Percentiles rank a stretch among this genome's conserved stretches.
These are phyloP conservation scores for Criorhina ranunculi DNA, from an alignment of 2,888 invertebrate genomes.

Conservation along the genomic window DNA sequence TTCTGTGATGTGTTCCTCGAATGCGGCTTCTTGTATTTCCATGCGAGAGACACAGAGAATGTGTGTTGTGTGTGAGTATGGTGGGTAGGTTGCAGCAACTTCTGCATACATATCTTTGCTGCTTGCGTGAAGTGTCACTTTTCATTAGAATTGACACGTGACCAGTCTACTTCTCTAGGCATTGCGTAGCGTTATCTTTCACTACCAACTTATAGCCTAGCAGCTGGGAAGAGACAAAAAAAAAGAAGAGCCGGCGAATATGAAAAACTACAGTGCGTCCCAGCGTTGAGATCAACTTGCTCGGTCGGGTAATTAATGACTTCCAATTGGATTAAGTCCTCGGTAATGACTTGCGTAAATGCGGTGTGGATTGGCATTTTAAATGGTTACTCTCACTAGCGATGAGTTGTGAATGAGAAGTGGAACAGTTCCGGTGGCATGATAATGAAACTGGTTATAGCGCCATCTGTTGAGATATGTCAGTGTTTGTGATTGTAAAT, in stretches of 20 bases:
- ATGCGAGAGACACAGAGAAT: constrained; percentile 30
- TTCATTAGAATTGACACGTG: constrained; percentile 76
- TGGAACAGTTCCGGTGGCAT: constrained; percentile 71
- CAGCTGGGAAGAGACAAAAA: no score
- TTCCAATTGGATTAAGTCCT: constrained; percentile 75
- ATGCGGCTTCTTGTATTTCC: constrained; percentile 67
- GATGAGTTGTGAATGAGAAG: constrained; percentile 74
- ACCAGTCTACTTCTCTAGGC: constrained; percentile 53
- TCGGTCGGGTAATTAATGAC: constrained; percentile 70
- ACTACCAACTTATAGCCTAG: constrained; percentile 43
- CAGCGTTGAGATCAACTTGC: constrained; percentile 46
- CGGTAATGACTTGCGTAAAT: constrained; percentile 74
- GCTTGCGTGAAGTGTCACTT: constrained; percentile 76
- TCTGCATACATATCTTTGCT: constrained; percentile 54
- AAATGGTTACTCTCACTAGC: constrained; percentile 23
- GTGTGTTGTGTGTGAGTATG: constrained; percentile 10
- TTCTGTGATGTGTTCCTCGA: constrained; percentile 58
- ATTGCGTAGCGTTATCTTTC: constrained; percentile 63
- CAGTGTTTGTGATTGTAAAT: neutral
- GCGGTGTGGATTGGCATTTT: constrained; percentile 60
- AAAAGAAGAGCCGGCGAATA: constrained; percentile 19
- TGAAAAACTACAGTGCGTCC: constrained; percentile 32
- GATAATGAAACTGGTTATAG: constrained; percentile 46
- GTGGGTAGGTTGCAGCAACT: constrained; percentile 35
- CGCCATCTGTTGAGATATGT: constrained; percentile 51